Evolutionary conservation across 2,797 vertebrate species (phyloP), one percentile per base, ranked within the genome.

Genomic region (Manis crassicaudata): DNA sequence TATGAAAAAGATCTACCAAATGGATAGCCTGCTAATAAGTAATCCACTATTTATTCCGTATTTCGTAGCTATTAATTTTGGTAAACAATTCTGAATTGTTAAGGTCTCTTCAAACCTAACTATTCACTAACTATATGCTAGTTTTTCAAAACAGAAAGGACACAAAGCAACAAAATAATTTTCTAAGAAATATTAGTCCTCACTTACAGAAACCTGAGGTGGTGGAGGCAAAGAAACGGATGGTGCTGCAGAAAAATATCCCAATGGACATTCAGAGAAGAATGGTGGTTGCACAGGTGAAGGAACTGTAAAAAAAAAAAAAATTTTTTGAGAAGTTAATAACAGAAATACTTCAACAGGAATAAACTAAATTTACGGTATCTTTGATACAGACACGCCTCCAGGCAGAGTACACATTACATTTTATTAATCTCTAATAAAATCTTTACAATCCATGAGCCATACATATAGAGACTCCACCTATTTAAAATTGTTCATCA

Each of bases 251-350:
- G 98, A 98, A 96, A 98, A 98, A 96, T 98, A 98, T 0, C 98
- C 98, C 94, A 98, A 8, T 0, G 98, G 96, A 68, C 98, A 98
- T 0, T 99, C 98, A 50, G 94, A 29, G 4, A 98, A 97, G 77
- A 98, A 98, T 17, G 98, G 97, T 93, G 98, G 98, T 5, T 98
- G 99, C 0, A 97, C 98, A 13, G 99, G 99, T 18, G 99, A 99
- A 58, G 99, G 93, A 40, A 98, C 99, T 99, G 98, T 40, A 98
- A 98, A 91, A 90, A 46, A 46, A 46, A 46, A 40, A 40, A 40
- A 40, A 40, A 40, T 7, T 68, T 50, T 54, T 16, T 29, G n/a
- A 32, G 25, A 68, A 17, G 85, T 93, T 79, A 96, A 6, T 52
- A 92, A 93, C 9, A 92, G 27, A 96, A 95, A 88, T 62, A 90